Evolutionary conservation across 2,113 vertebrate species (phyloP).

Genomic region (Oreochromis aureus): DNA sequence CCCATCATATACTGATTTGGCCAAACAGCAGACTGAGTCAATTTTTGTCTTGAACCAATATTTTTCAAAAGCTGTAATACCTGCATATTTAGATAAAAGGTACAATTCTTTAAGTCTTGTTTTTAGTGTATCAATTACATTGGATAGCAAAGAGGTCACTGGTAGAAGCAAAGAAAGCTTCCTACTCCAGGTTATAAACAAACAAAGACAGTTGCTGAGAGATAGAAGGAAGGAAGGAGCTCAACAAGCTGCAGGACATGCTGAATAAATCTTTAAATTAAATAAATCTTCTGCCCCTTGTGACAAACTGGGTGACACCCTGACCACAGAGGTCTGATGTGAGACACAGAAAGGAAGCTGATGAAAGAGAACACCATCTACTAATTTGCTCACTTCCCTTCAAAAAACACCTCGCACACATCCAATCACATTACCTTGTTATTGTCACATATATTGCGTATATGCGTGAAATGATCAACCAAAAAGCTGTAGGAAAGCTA

Average conservation of each 20-base stretch:
- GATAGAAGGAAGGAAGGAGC: not conserved
- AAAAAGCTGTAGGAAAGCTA: not conserved
- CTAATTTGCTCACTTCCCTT: not conserved
- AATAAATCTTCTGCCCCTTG: not conserved
- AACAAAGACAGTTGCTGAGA: not conserved
- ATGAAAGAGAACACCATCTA: not conserved
- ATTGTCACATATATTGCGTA: not conserved
- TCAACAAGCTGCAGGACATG: not conserved
- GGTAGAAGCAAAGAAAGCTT: not conserved
- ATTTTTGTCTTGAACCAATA: not conserved
- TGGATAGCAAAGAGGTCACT: not conserved
- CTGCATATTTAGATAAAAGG: not conserved
- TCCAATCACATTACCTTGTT: not conserved
- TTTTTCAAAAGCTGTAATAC: not conserved
- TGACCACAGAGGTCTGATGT: not conserved
- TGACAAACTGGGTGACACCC: not conserved
- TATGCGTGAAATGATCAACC: not conserved
- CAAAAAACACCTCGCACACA: not conserved
- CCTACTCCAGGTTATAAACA: not conserved
- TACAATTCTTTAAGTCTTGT: not conserved
- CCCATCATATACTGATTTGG: not conserved
- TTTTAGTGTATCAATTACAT: not conserved
- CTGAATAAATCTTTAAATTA: conserved; percentile 27
- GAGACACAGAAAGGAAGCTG: not conserved
- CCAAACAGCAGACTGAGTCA: not conserved